Percentiles rank a stretch among this genome's conserved stretches.
phyloP scores from a whole-genome alignment of 2,797 vertebrate genomes.

The Melanotaenia nigrans region DNA sequence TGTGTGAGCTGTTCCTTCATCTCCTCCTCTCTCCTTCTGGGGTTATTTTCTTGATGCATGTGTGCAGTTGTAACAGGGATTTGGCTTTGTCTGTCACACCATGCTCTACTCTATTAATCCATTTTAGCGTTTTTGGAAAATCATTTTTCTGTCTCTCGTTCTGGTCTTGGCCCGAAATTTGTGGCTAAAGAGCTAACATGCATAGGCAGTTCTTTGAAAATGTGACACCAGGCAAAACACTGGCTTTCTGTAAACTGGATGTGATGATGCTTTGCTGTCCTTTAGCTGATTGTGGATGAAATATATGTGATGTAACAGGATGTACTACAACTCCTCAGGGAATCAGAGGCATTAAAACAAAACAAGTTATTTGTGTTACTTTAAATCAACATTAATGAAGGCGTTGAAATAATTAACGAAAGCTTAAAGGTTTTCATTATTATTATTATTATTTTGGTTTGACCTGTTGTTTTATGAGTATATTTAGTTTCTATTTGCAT shows the following conservation, averaged over 20 bases:
- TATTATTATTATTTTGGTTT: no score
- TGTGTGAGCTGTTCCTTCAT: neutral
- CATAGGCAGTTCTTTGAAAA: constrained; percentile 33
- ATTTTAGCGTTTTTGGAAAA: constrained; percentile 69
- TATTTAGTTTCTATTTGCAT: no score
- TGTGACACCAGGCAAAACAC: constrained; percentile 34
- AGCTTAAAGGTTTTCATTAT: neutral
- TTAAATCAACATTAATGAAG: neutral
- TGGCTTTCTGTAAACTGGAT: constrained; percentile 25
- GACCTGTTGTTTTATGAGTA: no score
- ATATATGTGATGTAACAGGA: constrained; percentile 40
- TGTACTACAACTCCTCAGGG: constrained; percentile 17
- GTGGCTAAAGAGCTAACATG: constrained; percentile 12
- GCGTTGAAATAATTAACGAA: neutral
- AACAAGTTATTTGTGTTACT: neutral
- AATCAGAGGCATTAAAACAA: constrained; percentile 25
- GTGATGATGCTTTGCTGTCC: constrained; percentile 27
- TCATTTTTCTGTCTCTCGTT: constrained; percentile 46
- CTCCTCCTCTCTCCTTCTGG: constrained; percentile 35
- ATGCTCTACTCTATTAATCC: constrained; percentile 74
- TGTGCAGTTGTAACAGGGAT: constrained; percentile 63
- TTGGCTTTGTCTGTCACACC: constrained; percentile 66
- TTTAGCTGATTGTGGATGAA: constrained; percentile 27
- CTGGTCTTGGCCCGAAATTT: constrained; percentile 57
- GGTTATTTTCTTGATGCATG: constrained; percentile 56